phyloP scores from a whole-genome alignment of 2,113 vertebrate species.

The Pituophis catenifer region DNA sequence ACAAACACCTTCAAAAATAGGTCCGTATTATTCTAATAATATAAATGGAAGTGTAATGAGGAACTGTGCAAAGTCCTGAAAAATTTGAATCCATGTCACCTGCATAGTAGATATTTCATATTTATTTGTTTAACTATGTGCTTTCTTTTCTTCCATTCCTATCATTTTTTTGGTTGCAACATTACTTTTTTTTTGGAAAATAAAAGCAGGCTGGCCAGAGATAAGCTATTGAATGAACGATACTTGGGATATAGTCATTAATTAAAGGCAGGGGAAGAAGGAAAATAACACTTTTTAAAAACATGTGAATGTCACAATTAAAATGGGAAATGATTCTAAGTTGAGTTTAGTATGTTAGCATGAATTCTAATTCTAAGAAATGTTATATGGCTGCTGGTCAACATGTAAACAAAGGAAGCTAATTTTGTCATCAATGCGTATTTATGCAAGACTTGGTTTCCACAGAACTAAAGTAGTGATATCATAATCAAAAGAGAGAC shows the following conservation, averaged over 20 bases:
- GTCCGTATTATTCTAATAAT: background rate
- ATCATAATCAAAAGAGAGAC: background rate
- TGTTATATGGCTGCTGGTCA: background rate
- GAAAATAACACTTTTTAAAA: background rate
- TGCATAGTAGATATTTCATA: background rate
- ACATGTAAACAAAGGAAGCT: constrained; percentile 1
- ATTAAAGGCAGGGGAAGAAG: background rate
- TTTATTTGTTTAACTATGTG: background rate
- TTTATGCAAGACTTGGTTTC: background rate
- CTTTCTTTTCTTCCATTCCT: background rate
- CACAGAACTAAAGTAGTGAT: background rate
- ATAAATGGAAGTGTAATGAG: background rate
- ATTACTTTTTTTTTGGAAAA: background rate
- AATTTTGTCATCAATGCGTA: background rate
- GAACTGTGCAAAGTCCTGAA: background rate
- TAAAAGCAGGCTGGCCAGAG: background rate
- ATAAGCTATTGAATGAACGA: background rate
- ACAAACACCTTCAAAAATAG: background rate
- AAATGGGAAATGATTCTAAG: background rate
- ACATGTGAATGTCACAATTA: background rate
- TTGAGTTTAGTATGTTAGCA: background rate
- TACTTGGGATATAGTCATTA: background rate
- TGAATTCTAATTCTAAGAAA: background rate
- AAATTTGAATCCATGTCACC: background rate
- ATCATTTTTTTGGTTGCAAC: background rate